phyloP scores from a whole-genome alignment of 2,888 invertebrate genomes.

The Cetonia aurata region DNA sequence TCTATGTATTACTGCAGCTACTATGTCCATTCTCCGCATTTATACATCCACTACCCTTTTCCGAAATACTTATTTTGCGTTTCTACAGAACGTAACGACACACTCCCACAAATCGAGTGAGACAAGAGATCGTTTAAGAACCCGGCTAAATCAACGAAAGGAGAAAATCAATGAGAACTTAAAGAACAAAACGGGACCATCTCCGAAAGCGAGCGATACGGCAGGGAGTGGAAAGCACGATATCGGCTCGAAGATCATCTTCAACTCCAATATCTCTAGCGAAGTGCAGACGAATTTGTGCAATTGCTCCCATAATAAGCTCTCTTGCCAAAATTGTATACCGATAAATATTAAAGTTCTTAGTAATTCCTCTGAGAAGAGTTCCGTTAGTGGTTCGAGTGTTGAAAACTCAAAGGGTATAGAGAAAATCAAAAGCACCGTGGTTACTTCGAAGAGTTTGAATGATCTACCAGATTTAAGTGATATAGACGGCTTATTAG shows the following conservation, averaged over 20 bases:
- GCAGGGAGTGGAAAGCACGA: conserved; percentile 2
- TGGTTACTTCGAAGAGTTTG: conserved; percentile 4
- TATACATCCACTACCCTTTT: too few species aligned
- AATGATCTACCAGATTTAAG: conserved; percentile 38
- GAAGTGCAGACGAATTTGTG: conserved; percentile 34
- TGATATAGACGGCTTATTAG: conserved; percentile 62
- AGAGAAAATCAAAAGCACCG: conserved; percentile 32
- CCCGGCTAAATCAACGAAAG: conserved; percentile 61
- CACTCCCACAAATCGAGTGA: conserved; percentile 60
- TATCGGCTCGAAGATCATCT: neutral
- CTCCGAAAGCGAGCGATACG: conserved; percentile 35
- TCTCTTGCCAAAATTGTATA: conserved; percentile 41
- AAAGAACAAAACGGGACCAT: conserved; percentile 25
- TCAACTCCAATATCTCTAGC: conserved; percentile 45
- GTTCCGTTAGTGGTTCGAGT: conserved; percentile 24
- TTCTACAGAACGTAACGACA: conserved; percentile 51
- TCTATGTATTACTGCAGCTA: too few species aligned
- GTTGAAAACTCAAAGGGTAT: conserved; percentile 23
- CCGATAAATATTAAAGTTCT: conserved; percentile 42
- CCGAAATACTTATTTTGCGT: neutral
- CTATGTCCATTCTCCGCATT: too few species aligned
- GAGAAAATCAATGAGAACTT: conserved; percentile 42
- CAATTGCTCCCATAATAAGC: conserved; percentile 39
- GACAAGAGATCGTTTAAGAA: conserved; percentile 62
- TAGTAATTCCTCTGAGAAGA: conserved; percentile 21